Conservation (phyloP, 1,140 invertebrate species). For the Wasmannia auropunctata region DNA sequence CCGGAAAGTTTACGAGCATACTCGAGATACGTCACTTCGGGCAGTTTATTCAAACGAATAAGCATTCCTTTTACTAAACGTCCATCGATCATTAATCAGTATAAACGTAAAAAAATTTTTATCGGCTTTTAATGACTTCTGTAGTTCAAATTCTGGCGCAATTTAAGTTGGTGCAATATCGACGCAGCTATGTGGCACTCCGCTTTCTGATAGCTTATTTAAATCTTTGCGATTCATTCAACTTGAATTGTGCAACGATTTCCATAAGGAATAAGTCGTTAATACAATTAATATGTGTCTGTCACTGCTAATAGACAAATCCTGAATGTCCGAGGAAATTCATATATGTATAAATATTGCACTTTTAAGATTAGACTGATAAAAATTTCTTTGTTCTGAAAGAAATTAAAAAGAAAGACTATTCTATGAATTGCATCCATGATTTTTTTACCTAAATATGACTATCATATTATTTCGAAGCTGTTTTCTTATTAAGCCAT, state of each 20-base stretch:
- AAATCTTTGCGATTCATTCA: constrained; percentile 52
- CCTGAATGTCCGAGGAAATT: not conserved
- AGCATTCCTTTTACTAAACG: constrained; percentile 1
- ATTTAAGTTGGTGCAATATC: constrained; percentile 25
- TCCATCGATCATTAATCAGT: constrained; percentile 56
- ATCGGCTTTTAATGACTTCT: constrained; percentile 53
- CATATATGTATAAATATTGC: not conserved
- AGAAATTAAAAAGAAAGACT: too few relatives aligned
- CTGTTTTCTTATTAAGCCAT: too few relatives aligned
- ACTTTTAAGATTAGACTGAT: not conserved
- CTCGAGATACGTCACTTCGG: constrained; percentile 5
- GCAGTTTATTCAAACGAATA: too few relatives aligned
- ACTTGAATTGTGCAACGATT: constrained; percentile 57
- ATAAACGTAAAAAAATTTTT: constrained; percentile 40
- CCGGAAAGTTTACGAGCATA: not conserved
- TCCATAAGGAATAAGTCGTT: constrained; percentile 22
- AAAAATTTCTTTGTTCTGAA: not conserved
- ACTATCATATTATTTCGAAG: too few relatives aligned
- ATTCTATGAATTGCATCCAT: too few relatives aligned
- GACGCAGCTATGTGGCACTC: not conserved
- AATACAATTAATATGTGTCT: constrained; percentile 60
- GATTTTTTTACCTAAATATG: too few relatives aligned
- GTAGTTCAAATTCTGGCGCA: constrained; percentile 25
- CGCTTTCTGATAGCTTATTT: constrained; percentile 43
- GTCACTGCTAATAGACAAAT: not conserved